Evolutionary conservation across 2,113 vertebrate species (phyloP).

Genomic region (Cynoglossus semilaevis): DNA sequence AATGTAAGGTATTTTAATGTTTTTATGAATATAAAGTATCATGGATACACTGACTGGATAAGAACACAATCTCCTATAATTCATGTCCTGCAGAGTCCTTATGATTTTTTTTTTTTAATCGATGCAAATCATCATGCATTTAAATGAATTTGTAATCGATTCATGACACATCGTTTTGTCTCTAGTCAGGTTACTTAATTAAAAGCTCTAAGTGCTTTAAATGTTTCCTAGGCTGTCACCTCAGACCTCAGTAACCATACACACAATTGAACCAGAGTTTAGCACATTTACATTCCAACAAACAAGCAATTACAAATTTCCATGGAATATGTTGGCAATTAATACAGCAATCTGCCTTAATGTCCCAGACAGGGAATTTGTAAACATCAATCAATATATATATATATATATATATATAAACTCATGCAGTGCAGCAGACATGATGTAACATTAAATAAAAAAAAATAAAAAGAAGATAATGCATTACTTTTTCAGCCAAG

Average conservation of each 20-base stretch:
- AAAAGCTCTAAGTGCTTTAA: background rate
- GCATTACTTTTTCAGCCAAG: conserved; percentile 6
- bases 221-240: conserved; percentile 15
- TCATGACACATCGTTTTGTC: too few relatives aligned
- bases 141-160: too few relatives aligned
- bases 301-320: conserved; percentile 56
- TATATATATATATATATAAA: conserved; percentile 43
- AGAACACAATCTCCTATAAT: too few relatives aligned
- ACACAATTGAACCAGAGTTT: conserved; percentile 27
- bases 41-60: too few relatives aligned
- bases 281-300: conserved; percentile 46
- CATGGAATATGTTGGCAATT: conserved; percentile 59
- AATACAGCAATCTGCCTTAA: conserved; percentile 66
- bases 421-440: conserved; percentile 30
- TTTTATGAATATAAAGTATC: too few relatives aligned
- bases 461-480: conserved; percentile 4
- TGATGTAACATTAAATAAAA: conserved; percentile 5
- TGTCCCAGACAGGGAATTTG: conserved; percentile 50
- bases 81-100: too few relatives aligned
- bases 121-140: too few relatives aligned
- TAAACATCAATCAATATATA: conserved; percentile 63
- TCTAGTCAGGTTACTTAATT: too few relatives aligned
- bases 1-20: conserved; percentile 26
- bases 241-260: conserved; percentile 25
- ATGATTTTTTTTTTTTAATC: too few relatives aligned